phyloP scores from a whole-genome alignment of 2,113 vertebrate species.

The Chaetorhynchus papuensis region DNA sequence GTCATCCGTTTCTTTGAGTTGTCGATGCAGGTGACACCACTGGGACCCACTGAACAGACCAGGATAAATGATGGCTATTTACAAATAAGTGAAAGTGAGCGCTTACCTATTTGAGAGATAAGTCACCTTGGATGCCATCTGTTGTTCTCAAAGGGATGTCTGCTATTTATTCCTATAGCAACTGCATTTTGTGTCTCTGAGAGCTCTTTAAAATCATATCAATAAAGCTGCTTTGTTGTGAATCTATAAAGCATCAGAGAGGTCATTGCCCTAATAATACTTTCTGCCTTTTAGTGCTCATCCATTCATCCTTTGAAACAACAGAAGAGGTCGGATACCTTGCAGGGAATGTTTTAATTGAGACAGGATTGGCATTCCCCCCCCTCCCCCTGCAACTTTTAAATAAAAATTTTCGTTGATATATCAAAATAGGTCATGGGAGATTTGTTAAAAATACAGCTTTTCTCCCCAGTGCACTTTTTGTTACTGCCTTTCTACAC shows the following conservation, averaged over 20 bases:
- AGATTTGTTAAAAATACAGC: neutral
- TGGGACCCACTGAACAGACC: slow-evolving; percentile 51
- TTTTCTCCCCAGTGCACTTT: neutral
- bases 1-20: slow-evolving; percentile 2
- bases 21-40: slow-evolving; percentile 51
- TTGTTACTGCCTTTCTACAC: neutral
- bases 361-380: neutral
- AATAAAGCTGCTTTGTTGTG: slow-evolving; percentile 69
- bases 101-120: slow-evolving; percentile 63
- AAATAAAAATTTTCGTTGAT: neutral
- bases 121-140: slow-evolving; percentile 78
- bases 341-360: slow-evolving; percentile 36
- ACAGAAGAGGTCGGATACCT: slow-evolving; percentile 12
- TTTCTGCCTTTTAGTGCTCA: slow-evolving; percentile 40
- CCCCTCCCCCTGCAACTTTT: neutral
- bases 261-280: slow-evolving; percentile 38
- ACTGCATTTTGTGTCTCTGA: slow-evolving; percentile 58
- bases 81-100: slow-evolving; percentile 58
- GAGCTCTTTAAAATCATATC: slow-evolving; percentile 72
- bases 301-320: slow-evolving; percentile 19
- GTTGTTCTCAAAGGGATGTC: slow-evolving; percentile 71
- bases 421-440: neutral
- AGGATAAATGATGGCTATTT: slow-evolving; percentile 72
- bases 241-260: slow-evolving; percentile 60
- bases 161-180: slow-evolving; percentile 70